phyloP scores from a whole-genome alignment of 2,888 invertebrate genomes.

The Hydrotaea diabolus region DNA sequence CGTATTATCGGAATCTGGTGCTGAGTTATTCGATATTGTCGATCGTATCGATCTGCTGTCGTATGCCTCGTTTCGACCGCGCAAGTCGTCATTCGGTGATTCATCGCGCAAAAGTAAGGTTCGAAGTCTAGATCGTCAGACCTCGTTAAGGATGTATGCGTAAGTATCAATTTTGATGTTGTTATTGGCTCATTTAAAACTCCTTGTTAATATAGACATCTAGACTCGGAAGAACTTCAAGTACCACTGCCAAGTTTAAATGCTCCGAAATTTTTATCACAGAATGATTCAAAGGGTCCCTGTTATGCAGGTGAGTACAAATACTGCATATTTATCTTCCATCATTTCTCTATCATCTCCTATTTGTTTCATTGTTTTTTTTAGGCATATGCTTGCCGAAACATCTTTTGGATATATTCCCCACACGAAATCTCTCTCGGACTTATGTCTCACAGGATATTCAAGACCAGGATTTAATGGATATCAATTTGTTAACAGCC shows the following conservation, averaged over 20 bases:
- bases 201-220: slow-evolving; percentile 69
- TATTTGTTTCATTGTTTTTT: slow-evolving; percentile 22
- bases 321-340: too few species aligned
- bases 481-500: slow-evolving; percentile 75
- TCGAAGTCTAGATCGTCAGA: slow-evolving; percentile 79
- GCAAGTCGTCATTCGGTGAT: slow-evolving; percentile 76
- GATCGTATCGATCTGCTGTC: slow-evolving; percentile 73
- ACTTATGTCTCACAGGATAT: slow-evolving; percentile 80
- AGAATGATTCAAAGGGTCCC: slow-evolving; percentile 79
- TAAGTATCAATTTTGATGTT: slow-evolving; percentile 70
- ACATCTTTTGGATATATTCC: slow-evolving; percentile 79
- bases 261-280: slow-evolving; percentile 78
- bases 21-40: slow-evolving; percentile 82
- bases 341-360: neutral
- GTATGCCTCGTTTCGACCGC: slow-evolving; percentile 70
- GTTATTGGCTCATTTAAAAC: neutral
- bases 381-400: slow-evolving; percentile 80
- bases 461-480: slow-evolving; percentile 78
- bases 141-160: slow-evolving; percentile 75
- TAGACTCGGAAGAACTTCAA: slow-evolving; percentile 77
- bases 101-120: slow-evolving; percentile 78
- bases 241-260: slow-evolving; percentile 77
- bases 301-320: slow-evolving; percentile 77
- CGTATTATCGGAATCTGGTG: slow-evolving; percentile 85
- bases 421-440: slow-evolving; percentile 76